Evolutionary conservation across 2,113 vertebrate genomes (phyloP), one percentile per base, ranked within the genome.

Genomic region (Cyprinodon tularosa): DNA sequence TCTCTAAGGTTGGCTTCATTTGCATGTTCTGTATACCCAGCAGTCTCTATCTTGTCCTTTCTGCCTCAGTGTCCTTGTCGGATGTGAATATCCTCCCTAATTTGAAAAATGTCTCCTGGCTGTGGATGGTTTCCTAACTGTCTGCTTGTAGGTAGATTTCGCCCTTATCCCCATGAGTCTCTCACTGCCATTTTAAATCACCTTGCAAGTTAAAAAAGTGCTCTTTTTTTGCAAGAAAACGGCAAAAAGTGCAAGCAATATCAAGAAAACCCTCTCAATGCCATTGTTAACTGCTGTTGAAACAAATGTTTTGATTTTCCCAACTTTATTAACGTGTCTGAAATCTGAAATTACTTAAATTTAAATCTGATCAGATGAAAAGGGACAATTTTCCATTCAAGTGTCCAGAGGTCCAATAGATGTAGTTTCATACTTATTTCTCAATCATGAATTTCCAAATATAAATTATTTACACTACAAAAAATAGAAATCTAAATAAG

Each of bases 101-200:
- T 92, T 87, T 91, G 75, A 91, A 88, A 86, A 88, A 89, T 83
- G 85, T 90, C 87, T 91, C 76, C 76, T 81, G 80, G 86, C 82
- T 86, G 79, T 80, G 82, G 80, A 81, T 80, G 87, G 77, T 77
- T 60, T 71, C 69, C 74, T 76, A 88, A 88, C 78, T 80, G 84
- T 88, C 68, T 83, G 45, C 60, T 70, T 85, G 85, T 76, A 81
- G 78, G 61, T 40, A 67, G 74, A 84, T 87, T 86, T 86, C 66
- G 84, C 91, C 29, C 88, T 92, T 76, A 44, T 80, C 86, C 85
- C 79, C 69, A 3, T 73, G 85, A 70, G 47, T 78, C 67, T 76
- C 81, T 80, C 80, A 66, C 66, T 85, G 87, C 78, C 77, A 83
- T 66, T 89, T 91, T 83, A 78, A 87, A 87, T 93, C 85, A 83